Base-by-base conservation (phyloP, 2,888 invertebrate genomes). In the Euplagia quadripunctaria region DNA sequence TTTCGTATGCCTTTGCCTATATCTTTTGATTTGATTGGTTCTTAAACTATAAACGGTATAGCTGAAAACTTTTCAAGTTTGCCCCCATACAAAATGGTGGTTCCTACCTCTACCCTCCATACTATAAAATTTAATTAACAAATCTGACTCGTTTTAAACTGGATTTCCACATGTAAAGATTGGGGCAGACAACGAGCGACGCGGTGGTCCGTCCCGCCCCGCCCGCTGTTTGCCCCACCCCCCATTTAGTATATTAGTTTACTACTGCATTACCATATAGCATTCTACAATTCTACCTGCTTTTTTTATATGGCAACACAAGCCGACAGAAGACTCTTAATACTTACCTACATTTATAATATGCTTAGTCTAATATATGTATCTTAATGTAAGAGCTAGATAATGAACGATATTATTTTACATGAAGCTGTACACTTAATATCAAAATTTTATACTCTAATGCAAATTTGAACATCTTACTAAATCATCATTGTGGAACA, bases 321-420 rank as follows among this genome's bases (percentile, higher is more conserved):
- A 51, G 41, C 17, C 31, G 16, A 51, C 41, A 51, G 66, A 58
- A 55, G 55, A 68, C 55, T 51, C 9, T 55, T 20, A 16, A 58
- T 52, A 55, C 17, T 55, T n/a, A 55, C 55, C 11, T 42, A 68
- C 55, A 67, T 41, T 0, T 42, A 52, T 41, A 61, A 31, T 31
- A 46, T 68, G 12, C 61, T 49, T 61, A 68, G 1, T 58, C 3
- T 75, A 75, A 68, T 68, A 70, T 64, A 42, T 68, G n/a, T 68
- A 43, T 41, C 75, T 82, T 77, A 82, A 80, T 82, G 82, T 81
- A 80, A 82, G 73, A 72, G 78, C 82, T 80, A 71, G 9, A 17
- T 12, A 66, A 46, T 74, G 16, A 70, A 72, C 73, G 68, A 63
- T 65, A 31, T 68, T 70, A 78, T 70, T 64, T 70, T 41, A 64